Evolutionary conservation across 2,113 vertebrate species (phyloP), one percentile per base, ranked within the genome.

Genomic region (Scortum barcoo): DNA sequence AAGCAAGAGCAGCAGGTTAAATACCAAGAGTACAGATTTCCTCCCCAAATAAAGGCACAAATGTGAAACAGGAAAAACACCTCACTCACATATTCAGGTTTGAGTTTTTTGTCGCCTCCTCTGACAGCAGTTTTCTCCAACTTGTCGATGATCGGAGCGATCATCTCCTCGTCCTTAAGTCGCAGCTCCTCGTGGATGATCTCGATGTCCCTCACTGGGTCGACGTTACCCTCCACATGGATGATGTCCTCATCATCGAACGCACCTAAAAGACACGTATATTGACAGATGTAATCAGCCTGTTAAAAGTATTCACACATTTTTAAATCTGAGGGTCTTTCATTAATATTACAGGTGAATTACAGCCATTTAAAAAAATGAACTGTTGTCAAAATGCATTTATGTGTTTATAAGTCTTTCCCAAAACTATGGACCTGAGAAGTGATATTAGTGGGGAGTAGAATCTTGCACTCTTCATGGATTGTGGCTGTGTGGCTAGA

Each of bases 201-300:
- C 87, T 96, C 95, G 0, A 96, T 95, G 89, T 99, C 98, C 88
- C 98, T 97, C 81, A 99, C 96, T 13, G 98, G 98, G 94, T 99
- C 97, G 14, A 99, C 97, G 3, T 95, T 97, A 78, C 98, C 98
- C 95, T 99, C 98, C 87, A 99, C 95, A 1, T 99, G 98, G 26
- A 98, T 96, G 71, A 99, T 99, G 86, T 99, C 98, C 93, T 99
- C 98, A 85, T 99, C 97, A 81, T 99, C 98, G 90, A 99, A 99
- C 0, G 98, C 97, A 87, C 98, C 95, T 96, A 48, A 20, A 38
- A 66, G 1, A 78, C 36, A 76, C n/a, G 62, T 30, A 14, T 3
- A 17, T 3, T 14, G 22, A 50, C 5, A 63, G 24, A 19, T 36
- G 70, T 13, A 30, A 16, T 17, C 50, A 69, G 19, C 0, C 5